Conservation (phyloP, 2,888 invertebrate genomes). For the Pachliopta kotzebuea region DNA sequence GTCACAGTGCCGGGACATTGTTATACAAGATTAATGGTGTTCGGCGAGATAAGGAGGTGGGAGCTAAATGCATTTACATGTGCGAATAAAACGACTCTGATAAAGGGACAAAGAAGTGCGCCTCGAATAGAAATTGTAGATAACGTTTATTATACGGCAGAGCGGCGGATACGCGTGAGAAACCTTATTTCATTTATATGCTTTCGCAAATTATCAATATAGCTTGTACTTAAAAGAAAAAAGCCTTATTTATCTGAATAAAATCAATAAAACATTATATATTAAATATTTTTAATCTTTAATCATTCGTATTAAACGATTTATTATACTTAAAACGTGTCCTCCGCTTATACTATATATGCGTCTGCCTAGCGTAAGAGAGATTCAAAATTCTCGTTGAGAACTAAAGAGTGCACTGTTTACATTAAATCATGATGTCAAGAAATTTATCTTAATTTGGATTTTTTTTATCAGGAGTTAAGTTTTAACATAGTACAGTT, state of each 20-base stretch:
- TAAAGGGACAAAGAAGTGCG: slow-evolving; percentile 71
- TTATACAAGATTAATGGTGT: slow-evolving; percentile 80
- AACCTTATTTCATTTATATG: not conserved
- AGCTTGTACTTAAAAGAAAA: not conserved
- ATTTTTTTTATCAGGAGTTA: not conserved
- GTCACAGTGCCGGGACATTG: slow-evolving; percentile 66
- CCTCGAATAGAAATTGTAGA: slow-evolving; percentile 55
- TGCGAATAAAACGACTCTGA: slow-evolving; percentile 73
- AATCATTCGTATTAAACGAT: too few species aligned
- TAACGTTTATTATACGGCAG: slow-evolving; percentile 22
- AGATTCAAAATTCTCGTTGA: too few species aligned
- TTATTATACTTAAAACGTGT: too few species aligned
- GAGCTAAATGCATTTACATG: slow-evolving; percentile 79
- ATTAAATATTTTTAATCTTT: not conserved
- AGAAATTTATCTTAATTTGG: too few species aligned
- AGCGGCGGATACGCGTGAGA: slow-evolving; percentile 15
- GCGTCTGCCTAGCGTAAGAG: too few species aligned
- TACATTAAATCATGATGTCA: not conserved
- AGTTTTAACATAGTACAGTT: not conserved
- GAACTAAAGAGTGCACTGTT: too few species aligned
- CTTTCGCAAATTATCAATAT: not conserved
- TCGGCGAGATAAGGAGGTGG: slow-evolving; percentile 70
- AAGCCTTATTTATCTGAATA: not conserved
- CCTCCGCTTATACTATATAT: too few species aligned
- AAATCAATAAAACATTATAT: not conserved